phyloP scores from a whole-genome alignment of 2,797 vertebrate species.

The Lithobates pipiens region DNA sequence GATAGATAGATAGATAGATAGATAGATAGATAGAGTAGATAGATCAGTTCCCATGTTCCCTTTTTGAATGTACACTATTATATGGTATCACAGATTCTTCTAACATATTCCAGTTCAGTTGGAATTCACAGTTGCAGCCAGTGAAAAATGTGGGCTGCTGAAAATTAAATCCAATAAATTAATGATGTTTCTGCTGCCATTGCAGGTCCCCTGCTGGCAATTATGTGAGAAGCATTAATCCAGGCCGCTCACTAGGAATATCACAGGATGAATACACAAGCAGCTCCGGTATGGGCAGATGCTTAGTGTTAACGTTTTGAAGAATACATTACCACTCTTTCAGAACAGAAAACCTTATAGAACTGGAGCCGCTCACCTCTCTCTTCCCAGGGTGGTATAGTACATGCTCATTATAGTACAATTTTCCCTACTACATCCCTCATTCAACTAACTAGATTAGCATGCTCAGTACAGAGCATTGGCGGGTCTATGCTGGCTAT shows the following conservation, averaged over 20 bases:
- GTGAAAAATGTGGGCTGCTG: conserved; percentile 7
- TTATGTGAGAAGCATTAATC: background rate
- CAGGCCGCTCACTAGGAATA: background rate
- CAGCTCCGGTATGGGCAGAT: background rate
- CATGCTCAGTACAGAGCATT: conserved; percentile 39
- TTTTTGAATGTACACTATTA: background rate
- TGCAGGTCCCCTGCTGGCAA: background rate
- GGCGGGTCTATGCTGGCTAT: conserved; percentile 19
- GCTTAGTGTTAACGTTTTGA: background rate
- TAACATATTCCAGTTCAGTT: conserved; percentile 15
- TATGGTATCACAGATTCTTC: background rate
- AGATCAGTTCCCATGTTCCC: background rate
- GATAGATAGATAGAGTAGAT: conserved; percentile 7
- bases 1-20: background rate
- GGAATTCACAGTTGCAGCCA: background rate
- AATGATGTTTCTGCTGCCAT: conserved; percentile 7
- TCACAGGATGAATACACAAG: background rate
- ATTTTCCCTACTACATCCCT: conserved; percentile 48
- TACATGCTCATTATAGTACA: conserved; percentile 47
- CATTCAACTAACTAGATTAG: conserved; percentile 59
- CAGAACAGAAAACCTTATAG: conserved; percentile 1
- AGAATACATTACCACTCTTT: conserved; percentile 12
- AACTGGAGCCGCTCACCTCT: conserved; percentile 8
- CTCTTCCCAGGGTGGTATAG: conserved; percentile 26
- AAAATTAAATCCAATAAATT: conserved; percentile 17